A percentile compares a stretch with the other conserved stretches of the same genome.
Conservation (phyloP, 2,888 invertebrate species). For the Cordilura impudica region DNA sequence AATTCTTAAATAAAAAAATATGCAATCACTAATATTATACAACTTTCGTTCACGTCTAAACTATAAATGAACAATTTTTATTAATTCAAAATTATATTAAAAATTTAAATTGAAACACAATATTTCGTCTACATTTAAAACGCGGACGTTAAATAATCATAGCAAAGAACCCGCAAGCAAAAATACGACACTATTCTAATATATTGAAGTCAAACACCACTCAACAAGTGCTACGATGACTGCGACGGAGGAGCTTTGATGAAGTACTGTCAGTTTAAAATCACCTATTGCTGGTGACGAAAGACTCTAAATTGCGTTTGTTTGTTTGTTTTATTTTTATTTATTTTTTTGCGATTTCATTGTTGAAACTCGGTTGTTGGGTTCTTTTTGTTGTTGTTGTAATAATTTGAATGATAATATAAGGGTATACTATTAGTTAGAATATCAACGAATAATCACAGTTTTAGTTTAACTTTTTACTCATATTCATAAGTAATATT, state of each 20-base stretch:
- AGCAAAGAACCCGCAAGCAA: neutral
- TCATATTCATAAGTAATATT: slow-evolving; percentile 19
- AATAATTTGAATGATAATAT: neutral
- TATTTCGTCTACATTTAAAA: neutral
- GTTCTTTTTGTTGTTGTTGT: slow-evolving; percentile 2
- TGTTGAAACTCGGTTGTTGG: neutral
- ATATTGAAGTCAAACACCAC: slow-evolving; percentile 23
- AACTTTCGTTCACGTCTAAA: slow-evolving; percentile 24
- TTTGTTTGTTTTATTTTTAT: slow-evolving; percentile 27
- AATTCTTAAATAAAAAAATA: too few relatives aligned
- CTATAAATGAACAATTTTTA: slow-evolving; percentile 25
- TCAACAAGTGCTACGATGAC: slow-evolving; percentile 8
- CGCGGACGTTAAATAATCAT: neutral
- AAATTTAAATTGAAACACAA: neutral
- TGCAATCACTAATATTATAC: neutral
- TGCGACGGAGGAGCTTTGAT: slow-evolving; percentile 22
- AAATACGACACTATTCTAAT: slow-evolving; percentile 31
- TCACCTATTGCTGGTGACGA: slow-evolving; percentile 31
- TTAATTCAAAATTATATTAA: slow-evolving; percentile 23
- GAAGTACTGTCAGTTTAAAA: slow-evolving; percentile 44
- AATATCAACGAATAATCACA: slow-evolving; percentile 5
- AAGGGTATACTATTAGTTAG: neutral
- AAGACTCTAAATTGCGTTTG: slow-evolving; percentile 16
- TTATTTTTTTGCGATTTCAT: slow-evolving; percentile 5
- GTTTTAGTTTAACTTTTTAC: slow-evolving; percentile 8